Percentiles rank a stretch among this genome's conserved stretches.
phyloP scores from a whole-genome alignment of 2,888 invertebrate species.

The Andrena fulva region DNA sequence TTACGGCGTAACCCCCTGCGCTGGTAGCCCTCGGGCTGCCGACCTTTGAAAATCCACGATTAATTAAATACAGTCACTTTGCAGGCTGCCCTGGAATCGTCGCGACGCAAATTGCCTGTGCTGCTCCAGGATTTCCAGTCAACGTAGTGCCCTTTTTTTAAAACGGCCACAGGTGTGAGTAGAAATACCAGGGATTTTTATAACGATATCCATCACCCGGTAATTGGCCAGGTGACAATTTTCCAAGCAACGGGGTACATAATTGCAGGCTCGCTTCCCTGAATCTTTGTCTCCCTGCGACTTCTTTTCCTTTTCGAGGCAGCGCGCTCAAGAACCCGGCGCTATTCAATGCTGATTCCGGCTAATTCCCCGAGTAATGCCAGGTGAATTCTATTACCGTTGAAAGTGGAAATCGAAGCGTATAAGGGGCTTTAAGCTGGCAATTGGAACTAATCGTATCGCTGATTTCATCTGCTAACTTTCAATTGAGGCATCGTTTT shows the following conservation, averaged over 20 bases:
- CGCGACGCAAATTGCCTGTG: neutral
- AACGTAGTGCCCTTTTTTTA: neutral
- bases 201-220: neutral
- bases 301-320: slow-evolving; percentile 26
- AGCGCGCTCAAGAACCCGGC: slow-evolving; percentile 15
- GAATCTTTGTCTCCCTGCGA: slow-evolving; percentile 20
- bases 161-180: neutral
- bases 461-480: neutral
- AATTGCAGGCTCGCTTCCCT: slow-evolving; percentile 8
- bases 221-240: slow-evolving; percentile 7
- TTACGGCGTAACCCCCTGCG: slow-evolving; percentile 36
- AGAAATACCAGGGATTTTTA: neutral
- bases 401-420: neutral
- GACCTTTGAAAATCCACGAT: slow-evolving; percentile 43
- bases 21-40: neutral
- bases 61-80: slow-evolving; percentile 44
- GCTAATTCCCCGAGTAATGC: slow-evolving; percentile 54
- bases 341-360: slow-evolving; percentile 58
- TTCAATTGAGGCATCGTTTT: neutral
- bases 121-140: neutral
- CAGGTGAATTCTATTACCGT: slow-evolving; percentile 33
- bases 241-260: neutral
- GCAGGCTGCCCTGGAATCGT: neutral
- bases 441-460: slow-evolving; percentile 27
- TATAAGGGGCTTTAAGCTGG: slow-evolving; percentile 4